phyloP scores from a whole-genome alignment of 2,113 vertebrate species.

The Hyaena hyaena region DNA sequence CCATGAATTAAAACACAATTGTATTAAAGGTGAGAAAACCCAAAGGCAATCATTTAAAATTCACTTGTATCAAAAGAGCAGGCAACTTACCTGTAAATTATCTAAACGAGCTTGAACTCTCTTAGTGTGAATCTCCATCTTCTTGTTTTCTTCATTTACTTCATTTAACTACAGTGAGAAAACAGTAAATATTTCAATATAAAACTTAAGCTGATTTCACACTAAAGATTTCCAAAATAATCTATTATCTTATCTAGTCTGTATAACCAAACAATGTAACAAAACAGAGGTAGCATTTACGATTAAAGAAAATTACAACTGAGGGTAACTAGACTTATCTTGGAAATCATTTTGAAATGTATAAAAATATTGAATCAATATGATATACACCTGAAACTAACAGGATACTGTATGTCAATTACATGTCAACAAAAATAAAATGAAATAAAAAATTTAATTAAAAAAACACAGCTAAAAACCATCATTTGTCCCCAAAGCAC shows the following conservation, averaged over 20 bases:
- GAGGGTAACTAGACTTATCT: not conserved
- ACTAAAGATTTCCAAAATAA: not conserved
- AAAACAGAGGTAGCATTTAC: not conserved
- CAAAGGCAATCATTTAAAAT: conserved; percentile 44
- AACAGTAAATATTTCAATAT: conserved; percentile 61
- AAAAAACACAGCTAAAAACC: not conserved
- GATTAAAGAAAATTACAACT: not conserved
- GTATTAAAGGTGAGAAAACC: not conserved
- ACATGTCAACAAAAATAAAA: not conserved
- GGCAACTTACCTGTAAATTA: conserved; percentile 91
- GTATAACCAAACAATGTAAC: not conserved
- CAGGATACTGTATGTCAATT: not conserved
- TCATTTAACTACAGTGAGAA: conserved; percentile 87
- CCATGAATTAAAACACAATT: conserved; percentile 49
- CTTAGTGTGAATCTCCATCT: conserved; percentile 89
- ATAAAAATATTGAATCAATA: not conserved
- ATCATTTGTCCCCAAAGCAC: not conserved
- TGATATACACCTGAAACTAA: not conserved
- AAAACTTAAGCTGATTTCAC: not conserved
- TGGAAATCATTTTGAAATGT: not conserved
- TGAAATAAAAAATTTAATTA: not conserved
- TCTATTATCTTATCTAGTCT: not conserved
- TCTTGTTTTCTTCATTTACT: conserved; percentile 90
- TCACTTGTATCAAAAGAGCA: conserved; percentile 15
- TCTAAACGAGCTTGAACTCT: conserved; percentile 92